phyloP scores from a whole-genome alignment of 2,113 vertebrate species.

The Octodon degus region DNA sequence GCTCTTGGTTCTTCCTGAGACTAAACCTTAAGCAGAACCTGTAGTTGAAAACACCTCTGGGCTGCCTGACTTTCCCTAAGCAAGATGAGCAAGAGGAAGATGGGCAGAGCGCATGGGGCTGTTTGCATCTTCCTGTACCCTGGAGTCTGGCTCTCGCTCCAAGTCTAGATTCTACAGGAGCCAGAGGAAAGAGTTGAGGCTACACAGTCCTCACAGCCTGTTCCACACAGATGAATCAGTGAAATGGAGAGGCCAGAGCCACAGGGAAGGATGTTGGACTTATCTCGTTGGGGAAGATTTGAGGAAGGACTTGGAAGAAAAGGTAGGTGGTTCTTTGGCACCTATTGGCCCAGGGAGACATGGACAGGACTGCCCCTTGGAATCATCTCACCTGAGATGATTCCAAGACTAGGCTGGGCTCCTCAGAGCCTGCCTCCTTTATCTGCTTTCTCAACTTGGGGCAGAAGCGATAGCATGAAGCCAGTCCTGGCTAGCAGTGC shows the following conservation, averaged over 20 bases:
- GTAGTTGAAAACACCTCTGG: not conserved
- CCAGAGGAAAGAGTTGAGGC: not conserved
- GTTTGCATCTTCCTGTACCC: not conserved
- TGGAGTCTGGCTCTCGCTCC: not conserved
- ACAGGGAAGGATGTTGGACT: not conserved
- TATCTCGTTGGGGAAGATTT: not conserved
- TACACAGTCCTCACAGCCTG: not conserved
- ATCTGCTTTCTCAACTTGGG: not conserved
- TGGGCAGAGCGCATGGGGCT: fast-evolving
- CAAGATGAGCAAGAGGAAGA: not conserved
- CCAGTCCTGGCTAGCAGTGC: not conserved
- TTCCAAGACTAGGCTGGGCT: not conserved
- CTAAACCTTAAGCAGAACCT: not conserved
- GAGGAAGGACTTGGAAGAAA: not conserved
- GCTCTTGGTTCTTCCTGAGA: not conserved
- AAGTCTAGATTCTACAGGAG: fast-evolving
- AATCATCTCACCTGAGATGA: not conserved
- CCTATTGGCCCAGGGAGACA: not conserved
- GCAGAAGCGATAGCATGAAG: fast-evolving
- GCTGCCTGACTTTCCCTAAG: not conserved
- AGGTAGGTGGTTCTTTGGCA: not conserved
- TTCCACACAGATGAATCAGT: not conserved
- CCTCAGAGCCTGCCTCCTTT: not conserved
- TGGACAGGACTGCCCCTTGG: not conserved
- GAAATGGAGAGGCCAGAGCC: too few species aligned